phyloP scores from a whole-genome alignment of 1,140 invertebrate species.

The Bombus balteatus region DNA sequence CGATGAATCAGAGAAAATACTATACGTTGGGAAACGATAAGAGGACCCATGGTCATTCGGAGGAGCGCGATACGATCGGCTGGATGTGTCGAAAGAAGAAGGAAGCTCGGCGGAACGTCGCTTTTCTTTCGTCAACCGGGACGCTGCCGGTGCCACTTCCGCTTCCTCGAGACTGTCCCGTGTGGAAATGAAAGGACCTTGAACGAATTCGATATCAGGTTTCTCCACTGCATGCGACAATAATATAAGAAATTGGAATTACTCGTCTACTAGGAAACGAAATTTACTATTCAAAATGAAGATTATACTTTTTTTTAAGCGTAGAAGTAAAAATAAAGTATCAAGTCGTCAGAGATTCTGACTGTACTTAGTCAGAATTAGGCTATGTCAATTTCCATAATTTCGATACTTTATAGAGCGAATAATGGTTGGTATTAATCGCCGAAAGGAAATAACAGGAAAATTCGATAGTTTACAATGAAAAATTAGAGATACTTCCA shows the following conservation, averaged over 20 bases:
- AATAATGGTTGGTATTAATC: neutral
- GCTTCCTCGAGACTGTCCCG: slow-evolving; percentile 72
- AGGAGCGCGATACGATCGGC: slow-evolving; percentile 23
- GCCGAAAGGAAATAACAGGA: neutral
- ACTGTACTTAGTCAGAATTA: neutral
- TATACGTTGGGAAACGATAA: neutral
- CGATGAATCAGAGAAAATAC: slow-evolving; percentile 4
- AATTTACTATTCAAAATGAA: neutral
- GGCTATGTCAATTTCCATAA: neutral
- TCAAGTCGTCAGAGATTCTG: neutral
- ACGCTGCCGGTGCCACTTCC: slow-evolving; percentile 74
- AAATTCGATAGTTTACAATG: neutral
- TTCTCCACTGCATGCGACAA: slow-evolving; percentile 16
- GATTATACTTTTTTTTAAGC: neutral
- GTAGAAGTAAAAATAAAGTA: neutral
- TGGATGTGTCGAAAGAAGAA: slow-evolving; percentile 50
- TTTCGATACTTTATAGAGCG: neutral
- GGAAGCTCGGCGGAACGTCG: slow-evolving; percentile 78
- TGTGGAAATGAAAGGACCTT: neutral
- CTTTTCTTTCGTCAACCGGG: slow-evolving; percentile 82
- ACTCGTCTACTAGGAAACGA: neutral
- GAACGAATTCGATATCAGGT: neutral
- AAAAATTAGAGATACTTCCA: neutral
- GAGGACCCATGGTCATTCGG: slow-evolving; percentile 15
- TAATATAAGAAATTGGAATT: neutral